phyloP scores from a whole-genome alignment of 1,140 invertebrate genomes.

The Yoshiicerus persimilis region DNA sequence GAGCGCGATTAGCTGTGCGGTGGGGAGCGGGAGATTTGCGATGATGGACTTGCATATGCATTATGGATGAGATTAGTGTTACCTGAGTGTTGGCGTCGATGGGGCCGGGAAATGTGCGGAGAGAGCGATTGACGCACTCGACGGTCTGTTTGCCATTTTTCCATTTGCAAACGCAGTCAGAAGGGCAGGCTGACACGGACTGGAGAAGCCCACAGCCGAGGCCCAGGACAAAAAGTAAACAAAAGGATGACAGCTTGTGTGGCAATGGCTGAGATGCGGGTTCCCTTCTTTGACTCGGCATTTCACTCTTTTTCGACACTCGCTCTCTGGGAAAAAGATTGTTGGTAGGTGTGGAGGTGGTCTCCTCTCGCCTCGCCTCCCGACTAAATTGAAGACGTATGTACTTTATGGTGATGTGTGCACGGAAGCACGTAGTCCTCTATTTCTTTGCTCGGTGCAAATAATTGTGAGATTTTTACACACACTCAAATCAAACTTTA shows the following conservation, averaged over 20 bases:
- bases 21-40: background rate
- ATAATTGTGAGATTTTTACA: background rate
- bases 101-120: conserved; percentile 47
- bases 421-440: background rate
- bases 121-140: conserved; percentile 73
- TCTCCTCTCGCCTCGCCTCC: too few relatives aligned
- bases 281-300: background rate
- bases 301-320: background rate
- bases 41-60: background rate
- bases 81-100: conserved; percentile 48
- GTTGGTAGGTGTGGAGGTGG: background rate
- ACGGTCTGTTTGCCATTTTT: conserved; percentile 87
- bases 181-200: conserved; percentile 64
- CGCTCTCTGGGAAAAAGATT: background rate
- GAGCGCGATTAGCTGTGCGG: too few relatives aligned
- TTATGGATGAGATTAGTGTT: background rate
- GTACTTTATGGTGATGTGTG: background rate
- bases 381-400: background rate
- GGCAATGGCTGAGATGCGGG: background rate
- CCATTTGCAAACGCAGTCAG: conserved; percentile 82
- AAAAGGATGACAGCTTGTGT: conserved; percentile 6
- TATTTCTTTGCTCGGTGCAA: background rate
- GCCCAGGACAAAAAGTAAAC: conserved; percentile 34
- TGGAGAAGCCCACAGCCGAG: conserved; percentile 1
- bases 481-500: background rate